Base-by-base conservation (phyloP, 2,888 invertebrate species). In the Ommatoiulus sabulosus region DNA sequence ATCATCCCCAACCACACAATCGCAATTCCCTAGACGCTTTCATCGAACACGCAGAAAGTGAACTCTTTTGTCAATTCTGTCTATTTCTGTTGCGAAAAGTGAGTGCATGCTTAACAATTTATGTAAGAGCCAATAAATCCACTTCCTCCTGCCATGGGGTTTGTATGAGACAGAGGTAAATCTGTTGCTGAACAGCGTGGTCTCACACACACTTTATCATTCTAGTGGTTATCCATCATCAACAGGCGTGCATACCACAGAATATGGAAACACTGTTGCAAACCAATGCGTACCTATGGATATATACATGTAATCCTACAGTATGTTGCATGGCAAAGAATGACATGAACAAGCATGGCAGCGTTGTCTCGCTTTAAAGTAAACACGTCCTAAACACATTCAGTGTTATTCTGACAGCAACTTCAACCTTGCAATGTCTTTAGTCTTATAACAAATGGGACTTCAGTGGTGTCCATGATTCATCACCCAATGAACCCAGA, bases 61-160 rank as follows among this genome's bases (percentile, higher is more conserved):
- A 52, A 52, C 7, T 52, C 52, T 52, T 52, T 52, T 52, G 52
- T 52, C 52, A 52, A 52, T 52, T 52, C 52, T 52, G 52, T 52
- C 52, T 52, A 52, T 52, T 52, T 52, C 52, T 52, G 52, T 52
- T 52, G 52, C 15, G 52, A 52, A 52, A 52, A 52, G 52, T 52
- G 52, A 52, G 52, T 52, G 52, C 52, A 52, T 52, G 52, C 52
- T 52, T 52, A 52, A 52, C 52, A 52, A 52, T 52, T 52, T 52
- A 52, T 52, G 15, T 52, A 15, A 52, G 52, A 52, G 52, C 15
- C 52, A 52, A 52, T 52, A 52, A 52, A 52, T 52, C 52, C 15
- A 52, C 52, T 52, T 10, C 52, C 52, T 52, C 15, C 52, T 52
- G 10, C 52, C 52, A 52, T 52, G 52, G 52, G 52, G 52, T 52